Evolutionary conservation across 2,113 vertebrate species (phyloP).

Genomic region (Thunnus thynnus): DNA sequence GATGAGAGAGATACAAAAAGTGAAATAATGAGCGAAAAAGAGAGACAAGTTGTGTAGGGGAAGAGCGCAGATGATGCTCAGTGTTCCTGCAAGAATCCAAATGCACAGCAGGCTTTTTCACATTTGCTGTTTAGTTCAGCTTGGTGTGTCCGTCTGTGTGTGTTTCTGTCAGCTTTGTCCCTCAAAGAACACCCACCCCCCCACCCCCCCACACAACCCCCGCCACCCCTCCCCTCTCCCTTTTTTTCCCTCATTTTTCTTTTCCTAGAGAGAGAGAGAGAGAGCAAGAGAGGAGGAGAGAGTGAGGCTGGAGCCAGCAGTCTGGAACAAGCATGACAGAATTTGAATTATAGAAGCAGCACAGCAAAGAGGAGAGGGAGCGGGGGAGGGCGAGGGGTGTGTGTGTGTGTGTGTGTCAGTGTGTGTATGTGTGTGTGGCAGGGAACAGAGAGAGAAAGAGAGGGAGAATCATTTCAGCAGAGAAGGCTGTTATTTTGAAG

Average conservation of each 20-base stretch:
- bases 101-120: constrained; percentile 64
- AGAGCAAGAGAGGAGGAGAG: constrained; percentile 71
- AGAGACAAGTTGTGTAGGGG: not conserved
- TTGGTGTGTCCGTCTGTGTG: constrained; percentile 73
- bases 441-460: constrained; percentile 52
- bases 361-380: constrained; percentile 72
- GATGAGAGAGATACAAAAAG: not conserved
- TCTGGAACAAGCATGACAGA: constrained; percentile 98
- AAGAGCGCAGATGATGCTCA: constrained; percentile 32
- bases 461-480: constrained; percentile 66
- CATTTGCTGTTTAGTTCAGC: constrained; percentile 65
- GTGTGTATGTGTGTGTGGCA: constrained; percentile 38
- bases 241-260: constrained; percentile 63
- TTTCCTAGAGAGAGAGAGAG: constrained; percentile 90
- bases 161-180: constrained; percentile 85
- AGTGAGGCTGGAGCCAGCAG: constrained; percentile 94
- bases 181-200: constrained; percentile 82
- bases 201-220: constrained; percentile 43
- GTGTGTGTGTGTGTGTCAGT: constrained; percentile 21
- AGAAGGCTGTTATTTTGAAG: constrained; percentile 78
- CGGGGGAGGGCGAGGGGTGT: constrained; percentile 29
- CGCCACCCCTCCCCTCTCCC: constrained; percentile 66
- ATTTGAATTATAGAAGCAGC: constrained; percentile 88
- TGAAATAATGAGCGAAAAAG: constrained; percentile 34
- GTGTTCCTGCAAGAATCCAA: constrained; percentile 59